Base-by-base conservation (phyloP, 1,140 invertebrate genomes). In the Bombus consobrinus region DNA sequence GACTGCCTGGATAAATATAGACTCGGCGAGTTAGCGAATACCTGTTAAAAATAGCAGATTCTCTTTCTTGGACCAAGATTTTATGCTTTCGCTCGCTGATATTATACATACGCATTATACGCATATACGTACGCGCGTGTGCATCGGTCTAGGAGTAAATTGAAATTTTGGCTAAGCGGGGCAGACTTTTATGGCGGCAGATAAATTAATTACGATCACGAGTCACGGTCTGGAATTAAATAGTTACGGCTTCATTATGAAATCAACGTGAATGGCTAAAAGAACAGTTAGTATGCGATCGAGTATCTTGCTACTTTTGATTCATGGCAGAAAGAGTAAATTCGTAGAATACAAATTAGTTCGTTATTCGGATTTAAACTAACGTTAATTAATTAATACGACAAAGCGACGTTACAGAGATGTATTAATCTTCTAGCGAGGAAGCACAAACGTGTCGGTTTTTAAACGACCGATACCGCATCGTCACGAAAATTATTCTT, bases 1-100 rank as follows among this genome's bases (percentile, higher is more conserved):
- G 43, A 34, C 81, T 8, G 47, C 25, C 57, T 64, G 43, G 64
- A 66, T 68, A 77, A 83, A 83, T 83, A 77, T 83, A 83, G 81
- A 76, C 73, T 57, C 62, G 34, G 32, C 57, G 62, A 57, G 41
- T 75, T 64, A 77, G 69, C 80, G 37, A 43, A 77, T n/a, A 66
- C 28, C 47, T 76, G 81, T 83, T 64, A 68, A 83, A 79, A 68
- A 68, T 68, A 77, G 73, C 43, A 39, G 34, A 77, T 77, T 77
- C 62, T 6, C 43, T 77, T 83, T 53, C 34, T 47, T 43, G 12
- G 62, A 43, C 22, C 28, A 57, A 34, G 18, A 78, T 78, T 76
- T n/a, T 59, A 59, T 59, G 53, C 53, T 76, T 76, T 37, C 34
- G 25, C 32, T 37, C 13, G 15, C 1, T 4, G 32, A 66, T 15